Conservation (phyloP, 2,888 invertebrate species). For the Cetonia aurata region DNA sequence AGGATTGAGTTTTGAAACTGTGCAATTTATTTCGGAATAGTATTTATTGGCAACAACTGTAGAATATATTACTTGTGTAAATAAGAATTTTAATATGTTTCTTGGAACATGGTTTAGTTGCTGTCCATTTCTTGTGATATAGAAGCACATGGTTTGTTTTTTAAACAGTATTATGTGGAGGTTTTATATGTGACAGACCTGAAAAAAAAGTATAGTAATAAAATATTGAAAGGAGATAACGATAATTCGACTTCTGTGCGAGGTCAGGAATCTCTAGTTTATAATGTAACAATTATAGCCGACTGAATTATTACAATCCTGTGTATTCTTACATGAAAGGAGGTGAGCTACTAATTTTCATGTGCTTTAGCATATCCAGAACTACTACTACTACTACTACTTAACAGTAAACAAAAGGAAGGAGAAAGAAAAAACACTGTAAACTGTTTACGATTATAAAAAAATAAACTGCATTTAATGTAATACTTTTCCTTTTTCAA, state of each 20-base stretch:
- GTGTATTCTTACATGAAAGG: constrained; percentile 51
- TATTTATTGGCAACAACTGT: constrained; percentile 54
- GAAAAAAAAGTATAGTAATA: constrained; percentile 32
- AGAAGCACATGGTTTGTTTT: constrained; percentile 54
- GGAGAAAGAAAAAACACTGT: constrained; percentile 51
- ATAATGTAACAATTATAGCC: constrained; percentile 47
- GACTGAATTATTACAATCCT: constrained; percentile 51
- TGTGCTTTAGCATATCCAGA: constrained; percentile 54
- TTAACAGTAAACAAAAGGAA: constrained; percentile 47
- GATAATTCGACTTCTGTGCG: constrained; percentile 43
- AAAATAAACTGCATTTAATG: constrained; percentile 57
- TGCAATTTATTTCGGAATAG: constrained; percentile 50
- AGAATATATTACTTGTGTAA: constrained; percentile 49
- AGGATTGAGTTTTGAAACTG: constrained; percentile 45
- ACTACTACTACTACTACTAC: constrained; percentile 55
- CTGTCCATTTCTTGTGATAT: constrained; percentile 55
- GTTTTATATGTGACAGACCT: constrained; percentile 46
- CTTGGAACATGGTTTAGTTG: constrained; percentile 50
- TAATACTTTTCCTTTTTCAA: constrained; percentile 48
- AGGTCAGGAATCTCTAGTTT: constrained; percentile 52
- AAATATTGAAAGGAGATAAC: constrained; percentile 34
- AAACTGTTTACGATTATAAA: constrained; percentile 56
- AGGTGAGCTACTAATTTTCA: constrained; percentile 53
- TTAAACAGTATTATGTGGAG: constrained; percentile 52
- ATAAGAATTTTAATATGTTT: constrained; percentile 50